Evolutionary conservation across 2,888 invertebrate species (phyloP).

Genomic region (Agriopis marginaria): DNA sequence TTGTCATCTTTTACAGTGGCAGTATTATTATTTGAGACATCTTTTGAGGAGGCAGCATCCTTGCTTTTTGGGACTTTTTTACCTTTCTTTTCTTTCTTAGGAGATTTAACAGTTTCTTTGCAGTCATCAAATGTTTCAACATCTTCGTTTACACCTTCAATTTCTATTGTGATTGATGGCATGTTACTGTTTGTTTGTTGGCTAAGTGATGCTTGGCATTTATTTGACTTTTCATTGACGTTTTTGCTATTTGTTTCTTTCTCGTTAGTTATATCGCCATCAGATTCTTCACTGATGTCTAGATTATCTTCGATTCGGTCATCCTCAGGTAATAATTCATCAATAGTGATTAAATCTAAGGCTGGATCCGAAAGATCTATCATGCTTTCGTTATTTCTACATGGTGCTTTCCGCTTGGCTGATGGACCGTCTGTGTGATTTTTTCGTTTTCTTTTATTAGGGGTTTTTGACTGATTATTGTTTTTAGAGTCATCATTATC

Average conservation of each 20-base stretch:
- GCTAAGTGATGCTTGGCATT: not conserved
- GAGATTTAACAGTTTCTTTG: not conserved
- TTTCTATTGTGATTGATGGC: not conserved
- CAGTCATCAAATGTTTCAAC: not conserved
- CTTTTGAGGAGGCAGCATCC: not conserved
- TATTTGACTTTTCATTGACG: not conserved
- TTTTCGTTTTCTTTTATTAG: not conserved
- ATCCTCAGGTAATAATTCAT: not conserved
- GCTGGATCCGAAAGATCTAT: no score
- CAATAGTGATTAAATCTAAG: not conserved
- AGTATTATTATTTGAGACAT: not conserved
- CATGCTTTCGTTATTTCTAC: not conserved
- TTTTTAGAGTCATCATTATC: conserved; percentile 1
- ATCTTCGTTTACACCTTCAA: not conserved
- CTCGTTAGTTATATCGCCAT: not conserved
- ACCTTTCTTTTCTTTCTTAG: not conserved
- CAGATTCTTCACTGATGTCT: not conserved
- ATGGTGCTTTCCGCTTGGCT: not conserved
- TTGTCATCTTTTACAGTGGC: not conserved
- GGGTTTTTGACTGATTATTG: not conserved
- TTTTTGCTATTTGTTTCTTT: not conserved
- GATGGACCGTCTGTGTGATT: not conserved
- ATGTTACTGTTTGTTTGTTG: not conserved
- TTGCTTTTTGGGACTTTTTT: not conserved
- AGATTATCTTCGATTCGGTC: not conserved